Evolutionary conservation across 1,140 invertebrate genomes (phyloP).

Genomic region (Drosophila watanabei): DNA sequence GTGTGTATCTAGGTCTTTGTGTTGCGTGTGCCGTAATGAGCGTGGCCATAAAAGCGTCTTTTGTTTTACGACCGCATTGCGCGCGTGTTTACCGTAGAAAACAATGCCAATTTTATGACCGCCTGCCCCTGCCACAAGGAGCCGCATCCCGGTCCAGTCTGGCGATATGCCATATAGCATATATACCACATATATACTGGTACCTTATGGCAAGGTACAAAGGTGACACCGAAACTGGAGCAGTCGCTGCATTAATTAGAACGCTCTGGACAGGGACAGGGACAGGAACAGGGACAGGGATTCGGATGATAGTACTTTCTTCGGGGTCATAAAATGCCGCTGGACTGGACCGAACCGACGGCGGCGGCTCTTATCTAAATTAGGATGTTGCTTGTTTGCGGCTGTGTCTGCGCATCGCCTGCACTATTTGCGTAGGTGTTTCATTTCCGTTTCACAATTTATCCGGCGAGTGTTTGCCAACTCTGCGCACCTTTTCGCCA

Average conservation of each 20-base stretch:
- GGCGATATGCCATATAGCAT: conserved; percentile 21
- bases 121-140: conserved; percentile 50
- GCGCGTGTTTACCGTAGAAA: conserved; percentile 77
- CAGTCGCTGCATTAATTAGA: conserved; percentile 78
- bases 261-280: conserved; percentile 49
- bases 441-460: conserved; percentile 85
- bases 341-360: conserved; percentile 20
- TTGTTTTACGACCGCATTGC: conserved; percentile 84
- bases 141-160: conserved; percentile 40
- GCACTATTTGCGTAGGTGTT: conserved; percentile 84
- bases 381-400: conserved; percentile 83
- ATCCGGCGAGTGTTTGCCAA: conserved; percentile 73
- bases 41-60: conserved; percentile 78
- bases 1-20: conserved; percentile 48
- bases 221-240: conserved; percentile 72
- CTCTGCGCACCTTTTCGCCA: conserved; percentile 64
- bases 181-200: conserved; percentile 7
- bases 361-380: conserved; percentile 80
- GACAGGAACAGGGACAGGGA: conserved; percentile 22
- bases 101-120: conserved; percentile 81
- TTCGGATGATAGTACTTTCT: conserved; percentile 56
- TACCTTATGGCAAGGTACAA: conserved; percentile 18
- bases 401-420: conserved; percentile 76
- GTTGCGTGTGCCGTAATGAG: conserved; percentile 79
- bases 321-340: conserved; percentile 61